Evolutionary conservation across 2,797 vertebrate species (phyloP).

Genomic region (Acanthurus lineatus): DNA sequence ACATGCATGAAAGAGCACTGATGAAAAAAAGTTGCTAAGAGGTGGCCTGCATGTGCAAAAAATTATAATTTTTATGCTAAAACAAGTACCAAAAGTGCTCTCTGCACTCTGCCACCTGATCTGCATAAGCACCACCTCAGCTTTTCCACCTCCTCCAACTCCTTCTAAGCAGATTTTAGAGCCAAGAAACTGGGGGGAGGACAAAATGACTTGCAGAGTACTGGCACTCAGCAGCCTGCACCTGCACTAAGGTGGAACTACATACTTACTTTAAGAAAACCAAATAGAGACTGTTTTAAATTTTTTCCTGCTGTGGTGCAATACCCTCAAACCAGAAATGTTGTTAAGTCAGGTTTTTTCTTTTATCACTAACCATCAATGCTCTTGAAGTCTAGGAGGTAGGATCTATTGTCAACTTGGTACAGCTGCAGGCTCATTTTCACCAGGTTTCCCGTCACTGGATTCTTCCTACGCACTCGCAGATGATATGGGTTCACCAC

Average conservation of each 20-base stretch:
- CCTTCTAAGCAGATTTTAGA: not conserved
- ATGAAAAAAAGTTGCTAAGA: not conserved
- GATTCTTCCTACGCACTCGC: conserved; percentile 95
- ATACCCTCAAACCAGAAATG: not conserved
- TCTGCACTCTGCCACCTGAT: not conserved
- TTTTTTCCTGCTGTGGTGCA: not conserved
- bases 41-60: not conserved
- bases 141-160: conserved; percentile 1
- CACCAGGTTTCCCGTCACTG: conserved; percentile 96
- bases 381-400: conserved; percentile 98
- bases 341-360: not conserved
- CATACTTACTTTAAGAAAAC: not conserved
- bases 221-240: not conserved
- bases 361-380: conserved; percentile 90
- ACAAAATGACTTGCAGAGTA: not conserved
- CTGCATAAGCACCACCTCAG: conserved; percentile 18
- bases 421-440: conserved; percentile 99
- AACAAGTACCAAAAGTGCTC: not conserved
- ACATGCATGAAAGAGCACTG: not conserved
- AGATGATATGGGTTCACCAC: conserved; percentile 98
- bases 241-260: not conserved
- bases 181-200: not conserved
- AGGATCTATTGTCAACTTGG: conserved; percentile 97
- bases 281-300: not conserved
- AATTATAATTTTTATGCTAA: not conserved